Base-by-base conservation (phyloP, 2,797 vertebrate species). In the Acestrorhynchus altus region DNA sequence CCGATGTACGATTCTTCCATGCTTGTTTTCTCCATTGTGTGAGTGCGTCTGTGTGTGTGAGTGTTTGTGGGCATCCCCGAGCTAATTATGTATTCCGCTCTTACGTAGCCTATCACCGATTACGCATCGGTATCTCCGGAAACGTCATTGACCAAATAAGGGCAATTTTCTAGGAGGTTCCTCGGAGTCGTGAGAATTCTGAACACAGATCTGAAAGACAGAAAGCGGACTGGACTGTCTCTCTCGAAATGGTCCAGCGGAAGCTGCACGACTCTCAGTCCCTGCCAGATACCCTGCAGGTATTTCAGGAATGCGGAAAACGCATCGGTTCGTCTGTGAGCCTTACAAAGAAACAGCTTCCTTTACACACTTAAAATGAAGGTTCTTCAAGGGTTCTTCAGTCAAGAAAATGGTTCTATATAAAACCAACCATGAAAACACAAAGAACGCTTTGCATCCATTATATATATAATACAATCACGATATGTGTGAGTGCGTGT, bases 81-180 rank as follows among this genome's bases (percentile, higher is more conserved):
- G 83, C 73, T 57, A 74, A 78, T 80, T 79, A 24, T 71, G 77
- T 60, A 66, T 46, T 68, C 39, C 44, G 6, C 28, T 65, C 65
- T 54, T 82, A 75, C 78, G 35, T 72, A 56, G 59, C 40, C 12
- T 0, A 44, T 77, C 66, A 49, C 69, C 40, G 57, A 71, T 57
- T 87, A 89, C 88, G 88, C 83, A 68, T 82, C 83, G 89, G 85
- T 87, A 91, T 87, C 90, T 90, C 81, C 86, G 61, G 86, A 84
- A 71, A 79, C 90, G 87, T 93, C 90, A 92, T 76, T 87, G 90
- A 83, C 91, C 91, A 90, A 89, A 77, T 89, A 83, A 74, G 87
- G 88, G 73, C 64, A 79, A 77, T 26, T 7, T n/a, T 54, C 15
- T 49, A n/a, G 68, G 51, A 73, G 67, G 56, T 72, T 65, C 60